phyloP scores from a whole-genome alignment of 2,888 invertebrate genomes.

The Micoletzkya japonica region DNA sequence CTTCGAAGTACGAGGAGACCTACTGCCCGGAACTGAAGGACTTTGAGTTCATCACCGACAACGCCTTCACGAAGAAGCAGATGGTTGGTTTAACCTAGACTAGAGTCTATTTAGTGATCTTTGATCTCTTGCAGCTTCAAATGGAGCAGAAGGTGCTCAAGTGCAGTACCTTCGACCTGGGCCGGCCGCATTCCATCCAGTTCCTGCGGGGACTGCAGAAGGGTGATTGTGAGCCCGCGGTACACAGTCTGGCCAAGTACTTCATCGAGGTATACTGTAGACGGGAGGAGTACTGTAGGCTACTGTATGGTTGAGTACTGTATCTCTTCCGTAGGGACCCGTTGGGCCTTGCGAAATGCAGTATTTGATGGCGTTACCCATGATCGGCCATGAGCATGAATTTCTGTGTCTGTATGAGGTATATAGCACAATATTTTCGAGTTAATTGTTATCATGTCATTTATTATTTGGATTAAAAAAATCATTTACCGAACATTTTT shows the following conservation, averaged over 20 bases:
- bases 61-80: slow-evolving; percentile 76
- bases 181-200: slow-evolving; percentile 83
- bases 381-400: too few species aligned
- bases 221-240: slow-evolving; percentile 68
- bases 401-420: too few species aligned
- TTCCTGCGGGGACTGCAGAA: slow-evolving; percentile 78
- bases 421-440: too few species aligned
- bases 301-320: slow-evolving; percentile 81
- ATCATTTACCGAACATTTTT: too few species aligned
- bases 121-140: slow-evolving; percentile 2
- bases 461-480: too few species aligned
- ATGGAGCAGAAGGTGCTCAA: slow-evolving; percentile 9
- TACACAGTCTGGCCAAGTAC: slow-evolving; percentile 85
- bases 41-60: slow-evolving; percentile 87
- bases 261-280: slow-evolving; percentile 81
- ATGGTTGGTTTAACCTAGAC: slow-evolving; percentile 43
- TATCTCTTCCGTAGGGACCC: too few species aligned
- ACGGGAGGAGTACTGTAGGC: background rate
- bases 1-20: slow-evolving; percentile 92
- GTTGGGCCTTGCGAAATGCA: too few species aligned
- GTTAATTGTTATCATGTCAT: too few species aligned
- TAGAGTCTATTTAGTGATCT: slow-evolving; percentile 30
- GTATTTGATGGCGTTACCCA: too few species aligned
- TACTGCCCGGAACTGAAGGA: slow-evolving; percentile 83
- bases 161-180: slow-evolving; percentile 74